phyloP scores from a whole-genome alignment of 2,888 invertebrate species.

The Ennomos erosarius region DNA sequence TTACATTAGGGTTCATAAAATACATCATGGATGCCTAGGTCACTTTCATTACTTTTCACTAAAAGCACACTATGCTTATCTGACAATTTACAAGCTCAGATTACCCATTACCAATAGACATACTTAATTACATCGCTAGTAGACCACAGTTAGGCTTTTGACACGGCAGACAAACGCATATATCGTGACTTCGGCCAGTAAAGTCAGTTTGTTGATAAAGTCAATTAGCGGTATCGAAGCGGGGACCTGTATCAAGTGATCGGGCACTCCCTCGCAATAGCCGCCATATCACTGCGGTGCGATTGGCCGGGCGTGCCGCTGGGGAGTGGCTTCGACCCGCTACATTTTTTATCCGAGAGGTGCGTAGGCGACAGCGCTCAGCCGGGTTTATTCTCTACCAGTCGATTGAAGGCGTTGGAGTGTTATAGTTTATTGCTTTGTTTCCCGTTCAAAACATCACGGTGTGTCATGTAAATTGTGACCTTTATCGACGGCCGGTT shows the following conservation, averaged over 20 bases:
- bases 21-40: constrained; percentile 9
- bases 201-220: constrained; percentile 85
- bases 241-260: constrained; percentile 80
- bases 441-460: constrained; percentile 65
- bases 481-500: constrained; percentile 60
- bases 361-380: constrained; percentile 75
- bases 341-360: constrained; percentile 74
- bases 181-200: constrained; percentile 84
- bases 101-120: constrained; percentile 71
- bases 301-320: constrained; percentile 73
- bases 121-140: constrained; percentile 79
- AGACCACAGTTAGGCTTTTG: constrained; percentile 81
- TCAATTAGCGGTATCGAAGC: constrained; percentile 84
- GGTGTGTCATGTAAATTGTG: constrained; percentile 75
- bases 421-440: constrained; percentile 81
- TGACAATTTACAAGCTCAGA: constrained; percentile 56
- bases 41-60: constrained; percentile 27
- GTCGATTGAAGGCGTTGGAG: constrained; percentile 83
- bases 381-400: constrained; percentile 78
- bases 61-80: constrained; percentile 26
- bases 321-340: constrained; percentile 76
- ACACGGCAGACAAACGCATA: constrained; percentile 82
- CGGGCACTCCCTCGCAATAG: constrained; percentile 74
- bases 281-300: constrained; percentile 61
- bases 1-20: constrained; percentile 13